Conservation (phyloP, 2,888 invertebrate genomes). For the Synanthedon andrenaeformis region DNA sequence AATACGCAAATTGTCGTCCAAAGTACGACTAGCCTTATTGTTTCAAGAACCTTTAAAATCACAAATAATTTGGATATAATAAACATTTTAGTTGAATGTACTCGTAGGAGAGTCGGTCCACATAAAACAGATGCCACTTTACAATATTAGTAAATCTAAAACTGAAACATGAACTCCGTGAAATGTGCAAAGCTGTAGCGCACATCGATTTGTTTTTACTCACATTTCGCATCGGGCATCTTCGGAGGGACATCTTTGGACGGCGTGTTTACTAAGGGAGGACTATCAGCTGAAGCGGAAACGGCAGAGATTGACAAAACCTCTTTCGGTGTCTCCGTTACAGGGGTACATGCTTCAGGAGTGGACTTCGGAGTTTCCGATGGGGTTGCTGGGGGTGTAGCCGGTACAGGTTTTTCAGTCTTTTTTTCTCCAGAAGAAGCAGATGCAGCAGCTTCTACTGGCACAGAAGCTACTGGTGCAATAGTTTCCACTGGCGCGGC, state of each 20-base stretch:
- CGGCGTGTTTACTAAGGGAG: conserved; percentile 53
- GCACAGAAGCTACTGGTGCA: conserved; percentile 8
- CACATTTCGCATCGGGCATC: conserved; percentile 51
- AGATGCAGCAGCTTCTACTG: conserved; percentile 5
- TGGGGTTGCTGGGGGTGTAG: conserved; percentile 15
- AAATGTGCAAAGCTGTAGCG: conserved; percentile 58
- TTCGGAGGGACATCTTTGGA: conserved; percentile 44
- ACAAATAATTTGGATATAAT: too few species aligned
- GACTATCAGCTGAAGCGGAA: conserved; percentile 34
- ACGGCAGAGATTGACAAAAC: background rate
- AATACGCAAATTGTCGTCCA: too few species aligned
- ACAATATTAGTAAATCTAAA: conserved; percentile 53
- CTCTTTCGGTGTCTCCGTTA: conserved; percentile 9
- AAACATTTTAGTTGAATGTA: background rate
- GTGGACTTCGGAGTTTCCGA: conserved; percentile 17
- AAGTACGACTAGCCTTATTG: too few species aligned
- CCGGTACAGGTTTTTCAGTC: conserved; percentile 11
- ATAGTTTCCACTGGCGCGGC: conserved; percentile 6
- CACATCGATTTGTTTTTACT: conserved; percentile 27
- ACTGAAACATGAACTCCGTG: conserved; percentile 65
- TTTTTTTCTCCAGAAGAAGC: conserved; percentile 10
- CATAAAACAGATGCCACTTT: conserved; percentile 43
- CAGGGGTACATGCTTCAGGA: conserved; percentile 10
- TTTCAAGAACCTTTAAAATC: too few species aligned
- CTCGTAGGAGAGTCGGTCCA: conserved; percentile 5